phyloP scores from a whole-genome alignment of 2,797 vertebrate genomes.

The Pristis pectinata region DNA sequence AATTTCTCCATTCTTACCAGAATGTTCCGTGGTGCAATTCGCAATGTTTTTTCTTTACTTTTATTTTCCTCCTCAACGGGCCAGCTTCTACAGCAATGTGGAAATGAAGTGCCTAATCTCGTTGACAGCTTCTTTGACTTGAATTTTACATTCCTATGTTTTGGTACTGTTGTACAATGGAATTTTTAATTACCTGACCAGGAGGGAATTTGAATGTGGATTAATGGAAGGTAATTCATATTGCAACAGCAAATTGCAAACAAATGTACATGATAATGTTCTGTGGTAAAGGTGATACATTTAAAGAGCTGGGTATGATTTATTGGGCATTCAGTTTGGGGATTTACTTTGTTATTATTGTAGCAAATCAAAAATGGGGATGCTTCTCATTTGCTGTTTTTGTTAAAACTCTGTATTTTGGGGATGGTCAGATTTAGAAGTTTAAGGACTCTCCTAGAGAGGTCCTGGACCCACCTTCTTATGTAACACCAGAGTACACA shows the following conservation, averaged over 20 bases:
- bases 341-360: background rate
- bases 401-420: background rate
- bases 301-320: background rate
- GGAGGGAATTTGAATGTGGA: background rate
- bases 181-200: conserved; percentile 3
- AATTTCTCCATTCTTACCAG: background rate
- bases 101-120: background rate
- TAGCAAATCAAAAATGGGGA: background rate
- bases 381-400: background rate
- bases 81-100: background rate
- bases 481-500: no score
- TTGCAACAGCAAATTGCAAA: background rate
- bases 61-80: background rate
- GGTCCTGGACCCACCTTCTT: background rate
- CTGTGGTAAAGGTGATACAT: background rate
- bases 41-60: background rate
- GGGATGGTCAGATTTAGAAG: background rate
- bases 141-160: background rate
- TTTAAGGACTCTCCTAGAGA: background rate
- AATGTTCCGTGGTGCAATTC: background rate
- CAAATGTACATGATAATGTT: background rate
- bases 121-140: background rate
- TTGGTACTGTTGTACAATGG: background rate
- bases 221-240: background rate
- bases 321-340: background rate